Percentiles rank a stretch among this genome's conserved stretches.
phyloP scores from a whole-genome alignment of 2,113 vertebrate species.

The Condylura cristata region DNA sequence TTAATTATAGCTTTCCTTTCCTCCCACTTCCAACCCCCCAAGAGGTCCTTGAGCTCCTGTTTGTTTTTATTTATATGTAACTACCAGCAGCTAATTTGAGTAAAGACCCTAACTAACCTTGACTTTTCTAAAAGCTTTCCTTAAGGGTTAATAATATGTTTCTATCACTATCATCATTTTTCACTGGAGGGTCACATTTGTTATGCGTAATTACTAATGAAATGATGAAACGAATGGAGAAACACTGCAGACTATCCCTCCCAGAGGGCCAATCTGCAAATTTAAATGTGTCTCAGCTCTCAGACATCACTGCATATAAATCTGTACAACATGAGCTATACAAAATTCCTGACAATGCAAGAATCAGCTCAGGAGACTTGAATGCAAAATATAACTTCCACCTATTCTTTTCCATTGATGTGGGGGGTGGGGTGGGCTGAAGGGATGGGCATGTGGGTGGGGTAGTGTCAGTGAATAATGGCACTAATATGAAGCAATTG shows the following conservation, averaged over 20 bases:
- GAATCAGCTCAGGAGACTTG: not conserved
- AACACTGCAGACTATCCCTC: not conserved
- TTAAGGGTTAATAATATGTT: slow-evolving; percentile 82
- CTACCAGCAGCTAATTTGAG: slow-evolving; percentile 80
- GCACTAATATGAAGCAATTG: not conserved
- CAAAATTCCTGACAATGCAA: not conserved
- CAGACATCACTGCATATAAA: not conserved
- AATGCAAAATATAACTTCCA: slow-evolving; percentile 4
- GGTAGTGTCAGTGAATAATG: not conserved
- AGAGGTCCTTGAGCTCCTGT: slow-evolving; percentile 72
- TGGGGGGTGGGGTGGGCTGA: not conserved
- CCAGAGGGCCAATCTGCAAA: not conserved
- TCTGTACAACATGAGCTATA: not conserved
- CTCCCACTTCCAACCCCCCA: not conserved
- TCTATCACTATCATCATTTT: slow-evolving; percentile 77
- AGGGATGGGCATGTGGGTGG: too few relatives aligned
- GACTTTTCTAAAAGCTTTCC: slow-evolving; percentile 81
- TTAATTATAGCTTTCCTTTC: slow-evolving; percentile 75
- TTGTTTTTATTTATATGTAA: slow-evolving; percentile 82
- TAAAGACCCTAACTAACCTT: slow-evolving; percentile 78
- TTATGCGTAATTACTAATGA: slow-evolving; percentile 49
- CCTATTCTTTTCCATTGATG: not conserved
- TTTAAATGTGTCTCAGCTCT: slow-evolving; percentile 15
- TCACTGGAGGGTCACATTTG: slow-evolving; percentile 52
- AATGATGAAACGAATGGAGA: slow-evolving; percentile 22